These are phyloP conservation scores for Rhopalosiphum nymphaeae DNA, from an alignment of 2,888 invertebrate genomes.

Conservation along the genomic window DNA sequence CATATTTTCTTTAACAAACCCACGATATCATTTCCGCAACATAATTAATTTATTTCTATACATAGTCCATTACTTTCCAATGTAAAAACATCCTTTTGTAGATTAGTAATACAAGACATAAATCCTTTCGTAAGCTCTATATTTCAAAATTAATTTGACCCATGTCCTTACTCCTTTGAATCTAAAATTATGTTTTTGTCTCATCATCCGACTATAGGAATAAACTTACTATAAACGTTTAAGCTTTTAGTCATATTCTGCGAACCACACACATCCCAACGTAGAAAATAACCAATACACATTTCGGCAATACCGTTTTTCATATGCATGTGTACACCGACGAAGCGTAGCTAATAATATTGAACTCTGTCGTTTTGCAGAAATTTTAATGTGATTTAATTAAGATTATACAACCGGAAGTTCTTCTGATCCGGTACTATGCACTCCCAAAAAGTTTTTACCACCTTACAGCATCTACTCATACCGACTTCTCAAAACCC, in stretches of 20 bases:
- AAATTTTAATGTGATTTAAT: slow-evolving; percentile 63
- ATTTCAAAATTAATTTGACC: slow-evolving; percentile 62
- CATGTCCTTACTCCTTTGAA: slow-evolving; percentile 50
- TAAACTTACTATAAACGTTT: slow-evolving; percentile 55
- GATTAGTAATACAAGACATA: slow-evolving; percentile 33
- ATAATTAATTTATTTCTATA: slow-evolving; percentile 26
- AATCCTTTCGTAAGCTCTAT: slow-evolving; percentile 31
- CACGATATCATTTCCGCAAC: neutral
- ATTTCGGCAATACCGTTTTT: slow-evolving; percentile 5
- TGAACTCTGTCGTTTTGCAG: slow-evolving; percentile 61
- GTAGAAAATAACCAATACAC: slow-evolving; percentile 42
- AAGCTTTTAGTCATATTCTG: slow-evolving; percentile 34
- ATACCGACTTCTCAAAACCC: neutral
- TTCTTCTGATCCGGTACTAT: slow-evolving; percentile 54
- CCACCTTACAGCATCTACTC: slow-evolving; percentile 27
- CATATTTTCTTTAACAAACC: slow-evolving; percentile 1
- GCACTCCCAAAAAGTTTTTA: slow-evolving; percentile 54
- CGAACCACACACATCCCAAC: slow-evolving; percentile 9
- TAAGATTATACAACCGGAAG: slow-evolving; percentile 56
- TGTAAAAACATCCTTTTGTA: slow-evolving; percentile 46
- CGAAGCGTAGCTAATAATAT: slow-evolving; percentile 58
- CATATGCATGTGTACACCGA: neutral
- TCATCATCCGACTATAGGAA: slow-evolving; percentile 31
- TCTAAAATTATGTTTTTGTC: slow-evolving; percentile 50
- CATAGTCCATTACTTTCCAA: slow-evolving; percentile 44